Evolutionary conservation across 1,140 invertebrate species (phyloP).

Genomic region (Aricia agestis): DNA sequence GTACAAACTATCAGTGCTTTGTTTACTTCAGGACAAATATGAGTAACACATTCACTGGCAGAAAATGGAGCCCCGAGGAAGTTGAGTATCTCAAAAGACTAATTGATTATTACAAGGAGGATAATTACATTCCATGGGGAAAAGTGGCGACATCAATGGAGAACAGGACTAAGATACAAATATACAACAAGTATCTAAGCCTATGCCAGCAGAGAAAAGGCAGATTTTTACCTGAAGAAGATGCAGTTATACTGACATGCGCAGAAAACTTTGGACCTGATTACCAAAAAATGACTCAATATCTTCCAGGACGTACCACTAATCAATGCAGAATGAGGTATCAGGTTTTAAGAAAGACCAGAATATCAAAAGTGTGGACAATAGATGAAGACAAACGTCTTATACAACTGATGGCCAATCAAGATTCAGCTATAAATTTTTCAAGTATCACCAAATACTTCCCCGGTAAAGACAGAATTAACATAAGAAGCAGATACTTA

Average conservation of each 20-base stretch:
- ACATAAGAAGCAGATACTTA: slow-evolving; percentile 51
- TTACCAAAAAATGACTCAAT: slow-evolving; percentile 66
- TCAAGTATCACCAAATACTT: slow-evolving; percentile 49
- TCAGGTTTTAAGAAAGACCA: slow-evolving; percentile 44
- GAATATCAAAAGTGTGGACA: slow-evolving; percentile 58
- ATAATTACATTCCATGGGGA: slow-evolving; percentile 81
- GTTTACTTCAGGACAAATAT: slow-evolving; percentile 78
- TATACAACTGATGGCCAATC: slow-evolving; percentile 53
- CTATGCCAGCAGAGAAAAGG: slow-evolving; percentile 76
- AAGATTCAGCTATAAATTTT: slow-evolving; percentile 50
- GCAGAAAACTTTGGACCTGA: slow-evolving; percentile 78
- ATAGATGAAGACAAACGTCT: slow-evolving; percentile 58
- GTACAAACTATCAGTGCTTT: slow-evolving; percentile 82
- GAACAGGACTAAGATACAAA: slow-evolving; percentile 78
- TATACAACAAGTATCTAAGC: slow-evolving; percentile 78
- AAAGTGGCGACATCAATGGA: slow-evolving; percentile 78
- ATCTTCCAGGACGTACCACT: slow-evolving; percentile 50
- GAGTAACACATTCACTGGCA: slow-evolving; percentile 46
- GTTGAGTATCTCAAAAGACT: slow-evolving; percentile 76
- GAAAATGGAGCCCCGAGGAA: slow-evolving; percentile 78
- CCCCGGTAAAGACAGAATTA: slow-evolving; percentile 51
- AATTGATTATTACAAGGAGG: slow-evolving; percentile 76
- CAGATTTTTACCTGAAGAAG: slow-evolving; percentile 79
- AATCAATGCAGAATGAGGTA: slow-evolving; percentile 50
- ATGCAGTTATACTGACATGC: slow-evolving; percentile 77